phyloP scores from a whole-genome alignment of 1,140 invertebrate species.

The Caenorhabditis elegans region WBcel235 BX284606.5:17481501-17482000 shows the following conservation, averaged over 20 bases:
- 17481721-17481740: not conserved
- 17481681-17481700: not conserved
- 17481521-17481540: constrained; percentile 23
- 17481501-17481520: constrained; percentile 19
- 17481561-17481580: not conserved
- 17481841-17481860: not conserved
- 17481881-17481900: not conserved
- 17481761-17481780: not conserved
- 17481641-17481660: no score
- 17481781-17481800: constrained; percentile 14
- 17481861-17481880: not conserved
- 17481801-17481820: not conserved
- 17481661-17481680: not conserved
- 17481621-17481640: no score
- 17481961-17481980: not conserved
- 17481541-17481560: not conserved
- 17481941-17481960: not conserved
- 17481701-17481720: constrained; percentile 11
- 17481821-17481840: no score
- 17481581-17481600: no score
- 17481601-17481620: no score
- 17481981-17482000: no score
- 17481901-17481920: constrained; percentile 27
- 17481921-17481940: not conserved
- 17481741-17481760: no score